A percentile compares a stretch with the other conserved stretches of the same genome.
These are phyloP conservation scores for Athrips mouffetella DNA, from an alignment of 2,888 invertebrate species.

Conservation along the genomic window DNA sequence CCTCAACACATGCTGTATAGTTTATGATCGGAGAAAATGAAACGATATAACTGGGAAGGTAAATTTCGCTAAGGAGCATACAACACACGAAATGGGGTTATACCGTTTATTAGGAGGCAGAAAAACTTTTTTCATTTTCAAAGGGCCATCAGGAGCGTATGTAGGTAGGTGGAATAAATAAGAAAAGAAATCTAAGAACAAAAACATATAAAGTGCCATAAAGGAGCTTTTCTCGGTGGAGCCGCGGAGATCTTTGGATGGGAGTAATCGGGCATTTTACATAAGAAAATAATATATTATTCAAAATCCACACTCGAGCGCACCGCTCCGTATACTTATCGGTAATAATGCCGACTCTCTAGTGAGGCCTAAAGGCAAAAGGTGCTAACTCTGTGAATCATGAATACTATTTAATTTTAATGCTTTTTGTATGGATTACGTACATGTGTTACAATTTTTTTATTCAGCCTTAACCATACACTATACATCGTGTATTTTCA, in stretches of 20 bases:
- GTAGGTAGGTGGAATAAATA: constrained; percentile 41
- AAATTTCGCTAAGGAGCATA: constrained; percentile 9
- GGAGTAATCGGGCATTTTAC: constrained; percentile 77
- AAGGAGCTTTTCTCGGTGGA: constrained; percentile 66
- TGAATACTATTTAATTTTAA: neutral
- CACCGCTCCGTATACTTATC: constrained; percentile 71
- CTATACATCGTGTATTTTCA: too few species aligned
- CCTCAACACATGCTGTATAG: constrained; percentile 8
- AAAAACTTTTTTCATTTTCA: constrained; percentile 48
- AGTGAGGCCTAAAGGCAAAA: constrained; percentile 27
- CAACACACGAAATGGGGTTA: constrained; percentile 11
- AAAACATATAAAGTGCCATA: constrained; percentile 71
- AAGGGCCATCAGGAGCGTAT: constrained; percentile 31
- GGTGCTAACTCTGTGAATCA: constrained; percentile 28
- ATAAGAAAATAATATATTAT: constrained; percentile 78
- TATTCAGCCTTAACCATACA: too few species aligned
- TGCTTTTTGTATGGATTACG: neutral
- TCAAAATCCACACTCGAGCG: constrained; percentile 72
- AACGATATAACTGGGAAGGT: constrained; percentile 2
- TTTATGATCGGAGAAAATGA: constrained; percentile 7
- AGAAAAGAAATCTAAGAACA: constrained; percentile 57
- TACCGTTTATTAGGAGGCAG: constrained; percentile 9
- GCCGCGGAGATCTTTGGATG: constrained; percentile 67
- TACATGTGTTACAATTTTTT: neutral
- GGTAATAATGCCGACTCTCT: constrained; percentile 66